phyloP scores from a whole-genome alignment of 1,140 invertebrate species.

The Nomia melanderi region DNA sequence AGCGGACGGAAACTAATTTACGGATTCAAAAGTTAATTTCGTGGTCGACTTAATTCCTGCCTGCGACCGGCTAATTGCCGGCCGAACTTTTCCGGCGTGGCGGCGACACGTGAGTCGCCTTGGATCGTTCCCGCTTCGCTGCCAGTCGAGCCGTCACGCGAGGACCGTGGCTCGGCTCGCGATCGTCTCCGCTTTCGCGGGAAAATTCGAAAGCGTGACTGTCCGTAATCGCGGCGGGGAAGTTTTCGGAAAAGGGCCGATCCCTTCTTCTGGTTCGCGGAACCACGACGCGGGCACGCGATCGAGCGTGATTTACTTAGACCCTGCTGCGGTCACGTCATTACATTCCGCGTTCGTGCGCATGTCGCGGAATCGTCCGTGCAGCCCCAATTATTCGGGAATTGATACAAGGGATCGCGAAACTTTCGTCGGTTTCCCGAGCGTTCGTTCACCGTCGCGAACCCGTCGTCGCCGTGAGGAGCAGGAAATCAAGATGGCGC shows the following conservation, averaged over 20 bases:
- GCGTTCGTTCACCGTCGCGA: no score
- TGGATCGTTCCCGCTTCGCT: background rate
- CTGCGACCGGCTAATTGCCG: background rate
- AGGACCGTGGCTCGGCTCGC: background rate
- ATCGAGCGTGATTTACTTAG: slow-evolving; percentile 32
- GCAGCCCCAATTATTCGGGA: no score
- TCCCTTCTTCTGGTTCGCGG: background rate
- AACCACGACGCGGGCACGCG: slow-evolving; percentile 26
- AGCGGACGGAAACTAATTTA: slow-evolving; percentile 2
- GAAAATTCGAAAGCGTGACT: slow-evolving; percentile 28
- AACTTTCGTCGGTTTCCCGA: no score
- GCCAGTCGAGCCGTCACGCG: background rate
- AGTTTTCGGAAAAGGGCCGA: slow-evolving; percentile 10
- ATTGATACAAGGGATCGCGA: no score
- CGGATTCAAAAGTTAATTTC: slow-evolving; percentile 32
- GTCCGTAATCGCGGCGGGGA: slow-evolving; percentile 5
- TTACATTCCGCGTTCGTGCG: background rate
- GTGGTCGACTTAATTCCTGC: slow-evolving; percentile 19
- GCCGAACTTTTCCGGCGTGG: background rate
- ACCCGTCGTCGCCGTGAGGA: no score
- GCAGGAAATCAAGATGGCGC: no score
- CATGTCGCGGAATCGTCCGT: background rate
- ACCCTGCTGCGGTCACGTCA: background rate
- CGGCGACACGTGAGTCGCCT: slow-evolving; percentile 13
- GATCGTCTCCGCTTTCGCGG: background rate